phyloP scores from a whole-genome alignment of 2,888 invertebrate genomes.

The Latrodectus elegans region DNA sequence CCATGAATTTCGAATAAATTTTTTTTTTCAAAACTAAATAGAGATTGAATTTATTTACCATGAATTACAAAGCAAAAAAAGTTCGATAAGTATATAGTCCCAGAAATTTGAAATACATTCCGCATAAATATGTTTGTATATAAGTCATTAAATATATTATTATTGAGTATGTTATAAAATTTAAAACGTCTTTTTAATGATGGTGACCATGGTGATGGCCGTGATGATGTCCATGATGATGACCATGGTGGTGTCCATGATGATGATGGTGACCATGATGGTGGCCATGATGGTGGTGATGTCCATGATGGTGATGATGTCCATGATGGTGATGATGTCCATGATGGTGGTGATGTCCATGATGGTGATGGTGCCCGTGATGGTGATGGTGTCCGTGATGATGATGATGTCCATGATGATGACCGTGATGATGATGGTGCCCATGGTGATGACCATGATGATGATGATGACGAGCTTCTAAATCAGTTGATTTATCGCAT shows the following conservation, averaged over 20 bases:
- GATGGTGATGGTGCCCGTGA: slow-evolving; percentile 17
- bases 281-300: not conserved
- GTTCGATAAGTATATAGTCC: too few species aligned
- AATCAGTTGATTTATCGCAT: not conserved
- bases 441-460: slow-evolving; percentile 32
- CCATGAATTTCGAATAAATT: too few species aligned
- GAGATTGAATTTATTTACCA: too few species aligned
- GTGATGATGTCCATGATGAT: not conserved
- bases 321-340: not conserved
- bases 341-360: slow-evolving; percentile 16
- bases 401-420: slow-evolving; percentile 15
- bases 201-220: not conserved
- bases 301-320: slow-evolving; percentile 1
- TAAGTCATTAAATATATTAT: too few species aligned
- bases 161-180: too few species aligned
- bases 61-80: too few species aligned
- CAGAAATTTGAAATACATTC: too few species aligned
- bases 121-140: too few species aligned
- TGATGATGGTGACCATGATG: slow-evolving; percentile 5
- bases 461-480: slow-evolving; percentile 44
- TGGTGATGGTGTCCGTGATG: slow-evolving; percentile 9
- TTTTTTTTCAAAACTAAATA: too few species aligned
- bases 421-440: slow-evolving; percentile 6
- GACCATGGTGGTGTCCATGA: slow-evolving; percentile 4
- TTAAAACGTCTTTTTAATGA: not conserved